These are phyloP conservation scores for Megamerina dolium DNA, from an alignment of 2,888 invertebrate species.

Conservation along the genomic window DNA sequence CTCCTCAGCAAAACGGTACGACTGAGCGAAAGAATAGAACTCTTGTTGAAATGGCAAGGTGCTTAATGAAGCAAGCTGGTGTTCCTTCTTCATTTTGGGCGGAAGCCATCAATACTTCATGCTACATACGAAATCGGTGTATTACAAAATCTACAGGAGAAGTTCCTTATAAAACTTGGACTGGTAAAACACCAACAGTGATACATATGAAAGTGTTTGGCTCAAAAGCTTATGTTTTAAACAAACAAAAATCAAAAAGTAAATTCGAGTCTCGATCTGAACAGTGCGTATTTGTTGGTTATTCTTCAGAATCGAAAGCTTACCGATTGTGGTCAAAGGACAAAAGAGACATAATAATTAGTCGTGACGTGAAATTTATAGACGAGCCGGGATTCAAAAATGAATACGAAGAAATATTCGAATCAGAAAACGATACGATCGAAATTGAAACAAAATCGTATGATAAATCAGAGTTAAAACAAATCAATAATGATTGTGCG, in stretches of 20 bases:
- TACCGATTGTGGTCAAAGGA: conserved; percentile 15
- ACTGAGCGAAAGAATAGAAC: conserved; percentile 23
- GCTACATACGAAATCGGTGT: conserved; percentile 19
- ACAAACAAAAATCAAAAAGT: too few species aligned
- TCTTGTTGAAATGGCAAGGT: conserved; percentile 22
- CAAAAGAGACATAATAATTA: conserved; percentile 15
- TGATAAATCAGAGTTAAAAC: not conserved
- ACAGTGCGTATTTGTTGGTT: conserved; percentile 14
- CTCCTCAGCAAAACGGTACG: conserved; percentile 23
- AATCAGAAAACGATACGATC: conserved; percentile 10
- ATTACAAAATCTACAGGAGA: conserved; percentile 11
- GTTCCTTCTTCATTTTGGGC: conserved; percentile 16
- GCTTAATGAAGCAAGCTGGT: conserved; percentile 22
- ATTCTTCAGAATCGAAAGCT: conserved; percentile 18
- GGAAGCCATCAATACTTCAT: conserved; percentile 15
- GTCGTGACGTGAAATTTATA: conserved; percentile 19
- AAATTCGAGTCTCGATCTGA: conserved; percentile 17
- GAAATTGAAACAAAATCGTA: conserved; percentile 9
- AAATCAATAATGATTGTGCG: conserved; percentile 1
- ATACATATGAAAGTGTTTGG: conserved; percentile 12
- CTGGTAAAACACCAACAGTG: conserved; percentile 11
- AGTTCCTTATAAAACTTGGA: conserved; percentile 12
- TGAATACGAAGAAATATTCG: conserved; percentile 13
- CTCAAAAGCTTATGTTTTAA: conserved; percentile 8
- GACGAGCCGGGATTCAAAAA: conserved; percentile 13